phyloP scores from a whole-genome alignment of 2,113 vertebrate species.

The Chloebia gouldiae region DNA sequence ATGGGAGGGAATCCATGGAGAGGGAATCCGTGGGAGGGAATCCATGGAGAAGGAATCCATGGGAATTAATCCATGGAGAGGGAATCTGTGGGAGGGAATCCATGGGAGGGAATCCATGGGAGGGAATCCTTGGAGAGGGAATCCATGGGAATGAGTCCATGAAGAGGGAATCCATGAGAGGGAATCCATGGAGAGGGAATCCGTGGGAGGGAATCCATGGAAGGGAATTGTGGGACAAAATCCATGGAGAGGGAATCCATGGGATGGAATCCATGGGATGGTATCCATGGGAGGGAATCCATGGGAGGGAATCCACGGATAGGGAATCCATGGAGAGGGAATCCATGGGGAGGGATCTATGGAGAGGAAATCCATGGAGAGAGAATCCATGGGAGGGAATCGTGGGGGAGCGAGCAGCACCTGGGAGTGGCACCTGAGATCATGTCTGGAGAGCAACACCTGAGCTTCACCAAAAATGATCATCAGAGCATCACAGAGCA shows the following conservation, averaged over 20 bases:
- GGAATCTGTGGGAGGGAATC: neutral
- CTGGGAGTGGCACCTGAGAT: neutral
- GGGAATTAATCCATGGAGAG: too few relatives aligned
- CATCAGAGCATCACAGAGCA: neutral
- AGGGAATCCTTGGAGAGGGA: neutral
- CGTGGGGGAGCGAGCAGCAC: neutral
- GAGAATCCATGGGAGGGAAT: neutral
- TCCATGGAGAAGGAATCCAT: too few relatives aligned
- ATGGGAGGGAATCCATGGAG: neutral
- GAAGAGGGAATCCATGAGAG: neutral
- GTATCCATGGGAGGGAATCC: fast-evolving
- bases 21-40: neutral
- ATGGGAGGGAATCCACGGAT: neutral
- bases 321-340: neutral
- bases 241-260: too few relatives aligned
- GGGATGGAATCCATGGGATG: neutral
- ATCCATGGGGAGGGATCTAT: neutral
- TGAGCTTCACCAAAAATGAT: too few relatives aligned
- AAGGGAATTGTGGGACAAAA: too few relatives aligned
- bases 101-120: too few relatives aligned
- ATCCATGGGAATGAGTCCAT: neutral
- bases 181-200: neutral
- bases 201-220: neutral
- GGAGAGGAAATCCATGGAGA: neutral
- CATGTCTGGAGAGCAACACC: neutral